Conservation (phyloP, 2,888 invertebrate genomes). For the Ornithoptera alexandrae region DNA sequence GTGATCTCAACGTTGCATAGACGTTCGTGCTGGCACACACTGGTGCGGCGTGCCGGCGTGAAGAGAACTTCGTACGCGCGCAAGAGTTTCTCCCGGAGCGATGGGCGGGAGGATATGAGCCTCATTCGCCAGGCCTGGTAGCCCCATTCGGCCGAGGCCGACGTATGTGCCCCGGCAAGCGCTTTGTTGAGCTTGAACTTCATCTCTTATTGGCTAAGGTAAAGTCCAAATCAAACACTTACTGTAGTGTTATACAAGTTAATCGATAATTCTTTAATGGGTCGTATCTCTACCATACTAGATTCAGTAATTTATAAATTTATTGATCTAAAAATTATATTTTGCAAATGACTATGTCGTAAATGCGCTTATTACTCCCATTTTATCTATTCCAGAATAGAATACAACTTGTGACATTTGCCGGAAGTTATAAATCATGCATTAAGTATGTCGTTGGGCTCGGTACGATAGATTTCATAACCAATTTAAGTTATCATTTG, state of each 20-base stretch:
- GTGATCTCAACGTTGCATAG: constrained; percentile 50
- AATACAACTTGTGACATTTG: constrained; percentile 9
- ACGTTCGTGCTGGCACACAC: constrained; percentile 90
- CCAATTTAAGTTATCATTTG: constrained; percentile 19
- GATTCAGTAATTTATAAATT: background rate
- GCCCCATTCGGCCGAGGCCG: constrained; percentile 90
- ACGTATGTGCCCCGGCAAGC: constrained; percentile 91
- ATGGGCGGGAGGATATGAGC: constrained; percentile 82
- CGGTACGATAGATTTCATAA: constrained; percentile 19
- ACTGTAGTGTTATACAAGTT: too few species aligned
- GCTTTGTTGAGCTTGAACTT: constrained; percentile 89
- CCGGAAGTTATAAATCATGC: constrained; percentile 24
- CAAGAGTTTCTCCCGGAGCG: constrained; percentile 87
- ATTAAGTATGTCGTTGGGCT: constrained; percentile 18
- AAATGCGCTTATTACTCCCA: background rate
- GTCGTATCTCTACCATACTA: background rate
- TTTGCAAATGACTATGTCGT: constrained; percentile 1
- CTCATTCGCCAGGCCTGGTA: constrained; percentile 82
- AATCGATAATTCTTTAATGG: too few species aligned
- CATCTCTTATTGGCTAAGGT: constrained; percentile 88
- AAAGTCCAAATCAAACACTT: constrained; percentile 3
- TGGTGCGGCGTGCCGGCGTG: constrained; percentile 88
- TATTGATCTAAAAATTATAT: background rate
- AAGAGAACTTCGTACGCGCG: constrained; percentile 87
- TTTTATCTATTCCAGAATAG: constrained; percentile 15